A percentile compares a stretch with the other conserved stretches of the same genome.
These are phyloP conservation scores for Gallinago paraguaiae DNA, from an alignment of 2,113 vertebrate species.

Conservation along the genomic window DNA sequence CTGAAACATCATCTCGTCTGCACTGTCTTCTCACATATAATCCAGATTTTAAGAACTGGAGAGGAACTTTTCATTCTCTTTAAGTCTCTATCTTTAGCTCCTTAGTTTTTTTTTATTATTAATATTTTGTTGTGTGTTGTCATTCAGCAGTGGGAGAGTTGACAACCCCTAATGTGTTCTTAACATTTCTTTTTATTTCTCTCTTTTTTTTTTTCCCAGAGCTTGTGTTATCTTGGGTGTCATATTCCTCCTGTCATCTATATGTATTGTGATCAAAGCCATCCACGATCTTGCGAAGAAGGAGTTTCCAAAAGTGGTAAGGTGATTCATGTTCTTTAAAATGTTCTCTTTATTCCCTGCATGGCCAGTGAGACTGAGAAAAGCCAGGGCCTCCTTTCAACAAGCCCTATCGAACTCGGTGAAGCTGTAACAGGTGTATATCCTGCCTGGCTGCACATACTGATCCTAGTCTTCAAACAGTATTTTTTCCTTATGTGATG, in stretches of 20 bases:
- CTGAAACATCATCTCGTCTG: background rate
- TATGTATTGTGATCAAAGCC: slow-evolving; percentile 97
- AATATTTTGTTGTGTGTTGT: background rate
- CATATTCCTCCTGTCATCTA: slow-evolving; percentile 91
- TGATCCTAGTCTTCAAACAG: background rate
- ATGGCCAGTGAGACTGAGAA: background rate
- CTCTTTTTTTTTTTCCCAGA: slow-evolving; percentile 69
- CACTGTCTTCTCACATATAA: background rate
- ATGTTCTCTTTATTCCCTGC: background rate
- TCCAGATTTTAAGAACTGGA: background rate
- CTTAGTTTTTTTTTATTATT: background rate
- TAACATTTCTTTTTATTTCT: background rate
- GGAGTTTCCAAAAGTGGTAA: slow-evolving; percentile 97
- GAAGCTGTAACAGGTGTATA: background rate
- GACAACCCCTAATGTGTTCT: background rate
- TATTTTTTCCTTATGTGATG: background rate
- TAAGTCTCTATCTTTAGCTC: background rate
- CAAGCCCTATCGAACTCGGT: background rate
- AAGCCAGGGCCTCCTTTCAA: background rate
- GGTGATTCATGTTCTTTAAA: slow-evolving; percentile 34
- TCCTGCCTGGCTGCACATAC: background rate
- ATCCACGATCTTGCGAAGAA: slow-evolving; percentile 90
- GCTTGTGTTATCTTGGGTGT: slow-evolving; percentile 93
- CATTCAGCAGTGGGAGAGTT: background rate
- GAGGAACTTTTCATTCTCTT: background rate